Conservation (phyloP, 2,113 vertebrate genomes). For the Pelusios castaneus region DNA sequence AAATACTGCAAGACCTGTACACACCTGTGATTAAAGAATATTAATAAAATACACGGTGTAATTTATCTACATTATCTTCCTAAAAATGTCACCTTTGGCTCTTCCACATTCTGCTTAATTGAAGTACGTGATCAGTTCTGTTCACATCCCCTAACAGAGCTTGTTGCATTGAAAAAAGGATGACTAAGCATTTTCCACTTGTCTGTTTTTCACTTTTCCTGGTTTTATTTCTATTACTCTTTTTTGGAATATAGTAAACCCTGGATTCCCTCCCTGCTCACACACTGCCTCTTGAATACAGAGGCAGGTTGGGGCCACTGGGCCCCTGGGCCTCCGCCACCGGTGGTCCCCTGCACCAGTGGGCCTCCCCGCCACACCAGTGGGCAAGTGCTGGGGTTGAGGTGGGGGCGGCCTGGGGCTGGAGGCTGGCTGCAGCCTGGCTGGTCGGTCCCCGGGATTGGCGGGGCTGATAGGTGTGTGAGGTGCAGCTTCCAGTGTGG, state of each 20-base stretch:
- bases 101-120: not conserved
- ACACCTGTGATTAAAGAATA: conserved; percentile 11
- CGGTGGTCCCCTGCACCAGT: too few species aligned
- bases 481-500: too few species aligned
- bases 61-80: not conserved
- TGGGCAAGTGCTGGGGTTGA: too few species aligned
- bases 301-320: too few species aligned
- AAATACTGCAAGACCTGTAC: not conserved
- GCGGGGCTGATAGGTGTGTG: too few species aligned
- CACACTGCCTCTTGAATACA: too few species aligned
- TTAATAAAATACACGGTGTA: conserved; percentile 15
- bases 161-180: not conserved
- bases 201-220: not conserved
- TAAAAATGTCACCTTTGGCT: not conserved
- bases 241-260: not conserved
- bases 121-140: not conserved
- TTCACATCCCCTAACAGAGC: not conserved
- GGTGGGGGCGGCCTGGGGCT: too few species aligned
- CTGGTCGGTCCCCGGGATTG: too few species aligned
- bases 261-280: fast-evolving
- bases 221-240: not conserved
- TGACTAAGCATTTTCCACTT: not conserved
- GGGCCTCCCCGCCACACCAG: too few species aligned
- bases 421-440: too few species aligned
- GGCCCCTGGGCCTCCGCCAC: too few species aligned